A percentile compares a stretch with the other conserved stretches of the same genome.
phyloP scores from a whole-genome alignment of 2,113 vertebrate genomes.

The Trinectes maculatus region DNA sequence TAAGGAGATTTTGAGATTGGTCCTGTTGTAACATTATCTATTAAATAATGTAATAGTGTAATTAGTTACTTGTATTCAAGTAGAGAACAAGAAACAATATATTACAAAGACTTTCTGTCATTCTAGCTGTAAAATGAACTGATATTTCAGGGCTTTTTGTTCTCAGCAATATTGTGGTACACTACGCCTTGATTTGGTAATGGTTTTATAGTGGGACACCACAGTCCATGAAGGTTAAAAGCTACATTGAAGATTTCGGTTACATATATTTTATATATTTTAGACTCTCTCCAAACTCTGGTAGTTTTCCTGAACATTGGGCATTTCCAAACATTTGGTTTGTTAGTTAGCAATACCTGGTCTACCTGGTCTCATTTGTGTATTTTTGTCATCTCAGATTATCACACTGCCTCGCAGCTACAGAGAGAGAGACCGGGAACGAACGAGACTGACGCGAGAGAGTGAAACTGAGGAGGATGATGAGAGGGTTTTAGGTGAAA shows the following conservation, averaged over 20 bases:
- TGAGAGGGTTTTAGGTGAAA: conserved; percentile 69
- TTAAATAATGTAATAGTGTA: not conserved
- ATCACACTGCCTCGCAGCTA: conserved; percentile 63
- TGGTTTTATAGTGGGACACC: not conserved
- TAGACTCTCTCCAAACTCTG: not conserved
- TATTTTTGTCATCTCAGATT: conserved; percentile 53
- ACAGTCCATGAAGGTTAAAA: not conserved
- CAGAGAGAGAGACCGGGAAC: conserved; percentile 67
- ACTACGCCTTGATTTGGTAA: too few relatives aligned
- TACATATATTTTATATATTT: too few relatives aligned
- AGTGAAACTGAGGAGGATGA: conserved; percentile 81
- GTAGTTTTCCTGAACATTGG: not conserved
- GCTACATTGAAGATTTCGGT: not conserved
- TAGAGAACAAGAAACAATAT: too few relatives aligned
- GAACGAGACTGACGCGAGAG: conserved; percentile 64
- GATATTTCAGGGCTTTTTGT: not conserved
- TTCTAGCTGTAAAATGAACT: too few relatives aligned
- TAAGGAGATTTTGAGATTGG: not conserved
- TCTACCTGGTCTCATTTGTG: not conserved
- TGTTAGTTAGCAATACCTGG: too few relatives aligned
- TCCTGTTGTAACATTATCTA: not conserved
- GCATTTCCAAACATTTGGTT: not conserved
- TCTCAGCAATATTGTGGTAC: not conserved
- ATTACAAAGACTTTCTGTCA: not conserved
- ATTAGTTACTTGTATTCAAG: too few relatives aligned